These are phyloP conservation scores for Abscondita cerata DNA, from an alignment of 2,888 invertebrate genomes.

Conservation along the genomic window DNA sequence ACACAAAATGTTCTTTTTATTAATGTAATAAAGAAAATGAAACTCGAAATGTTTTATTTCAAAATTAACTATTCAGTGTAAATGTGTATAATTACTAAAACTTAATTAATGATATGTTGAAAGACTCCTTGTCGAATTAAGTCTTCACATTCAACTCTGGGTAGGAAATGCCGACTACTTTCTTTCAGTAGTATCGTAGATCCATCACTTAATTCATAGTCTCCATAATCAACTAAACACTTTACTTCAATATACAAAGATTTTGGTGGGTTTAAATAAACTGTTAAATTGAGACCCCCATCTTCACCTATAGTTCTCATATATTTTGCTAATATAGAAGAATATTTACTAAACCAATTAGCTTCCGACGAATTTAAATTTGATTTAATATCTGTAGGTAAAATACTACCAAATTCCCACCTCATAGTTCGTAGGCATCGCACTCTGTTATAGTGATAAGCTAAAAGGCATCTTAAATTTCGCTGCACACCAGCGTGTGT, in stretches of 20 bases:
- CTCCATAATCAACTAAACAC: slow-evolving; percentile 90
- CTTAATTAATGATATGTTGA: slow-evolving; percentile 70
- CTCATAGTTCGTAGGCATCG: slow-evolving; percentile 82
- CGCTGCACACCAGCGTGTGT: slow-evolving; percentile 86
- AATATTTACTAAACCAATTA: slow-evolving; percentile 90
- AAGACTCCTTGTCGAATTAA: slow-evolving; percentile 89
- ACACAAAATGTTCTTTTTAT: too few species aligned
- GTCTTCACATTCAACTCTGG: slow-evolving; percentile 87
- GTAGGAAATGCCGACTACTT: slow-evolving; percentile 89
- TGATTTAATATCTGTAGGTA: slow-evolving; percentile 84
- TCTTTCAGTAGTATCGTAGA: slow-evolving; percentile 86
- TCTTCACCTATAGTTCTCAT: slow-evolving; percentile 89
- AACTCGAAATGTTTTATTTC: too few species aligned
- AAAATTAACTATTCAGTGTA: too few species aligned
- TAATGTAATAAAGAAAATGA: too few species aligned
- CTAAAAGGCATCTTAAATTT: slow-evolving; percentile 87
- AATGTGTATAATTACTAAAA: too few species aligned
- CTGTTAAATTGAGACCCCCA: slow-evolving; percentile 84
- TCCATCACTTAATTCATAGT: slow-evolving; percentile 94
- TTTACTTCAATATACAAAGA: slow-evolving; percentile 91
- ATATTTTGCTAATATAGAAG: slow-evolving; percentile 82
- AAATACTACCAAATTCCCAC: slow-evolving; percentile 94
- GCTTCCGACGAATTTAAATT: slow-evolving; percentile 83
- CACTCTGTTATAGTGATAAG: slow-evolving; percentile 84
- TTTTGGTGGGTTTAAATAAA: slow-evolving; percentile 90